phyloP scores from a whole-genome alignment of 2,113 vertebrate species.

The Chloropsis hardwickii region DNA sequence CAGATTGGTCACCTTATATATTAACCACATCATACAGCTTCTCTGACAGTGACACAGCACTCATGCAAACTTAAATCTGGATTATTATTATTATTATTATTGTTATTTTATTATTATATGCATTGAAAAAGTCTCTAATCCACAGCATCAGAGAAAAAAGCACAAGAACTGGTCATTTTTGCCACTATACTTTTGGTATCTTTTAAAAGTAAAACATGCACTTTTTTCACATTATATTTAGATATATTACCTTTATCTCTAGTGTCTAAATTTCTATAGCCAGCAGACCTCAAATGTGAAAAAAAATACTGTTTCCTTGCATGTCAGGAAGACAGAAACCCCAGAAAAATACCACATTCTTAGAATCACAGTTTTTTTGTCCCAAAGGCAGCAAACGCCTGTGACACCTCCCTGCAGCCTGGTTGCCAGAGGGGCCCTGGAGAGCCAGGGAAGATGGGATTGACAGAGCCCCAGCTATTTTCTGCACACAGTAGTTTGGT shows the following conservation, averaged over 20 bases:
- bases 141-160: background rate
- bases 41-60: background rate
- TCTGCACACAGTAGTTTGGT: background rate
- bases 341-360: background rate
- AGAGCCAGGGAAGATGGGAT: background rate
- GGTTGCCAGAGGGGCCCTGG: background rate
- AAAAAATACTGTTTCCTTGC: background rate
- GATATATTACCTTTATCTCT: background rate
- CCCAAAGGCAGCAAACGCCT: background rate
- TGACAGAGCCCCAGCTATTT: slow-evolving; percentile 22
- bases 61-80: background rate
- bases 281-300: background rate
- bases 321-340: background rate
- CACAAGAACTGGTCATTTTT: background rate
- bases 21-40: background rate
- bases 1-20: background rate
- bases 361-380: background rate
- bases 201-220: background rate
- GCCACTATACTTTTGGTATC: background rate
- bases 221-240: background rate
- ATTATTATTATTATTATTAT: no score
- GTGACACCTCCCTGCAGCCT: background rate
- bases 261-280: background rate
- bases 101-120: background rate
- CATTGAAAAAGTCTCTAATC: background rate